A percentile compares a stretch with the other conserved stretches of the same genome.
phyloP scores from a whole-genome alignment of 2,888 invertebrate genomes.

The Globia sparganii region DNA sequence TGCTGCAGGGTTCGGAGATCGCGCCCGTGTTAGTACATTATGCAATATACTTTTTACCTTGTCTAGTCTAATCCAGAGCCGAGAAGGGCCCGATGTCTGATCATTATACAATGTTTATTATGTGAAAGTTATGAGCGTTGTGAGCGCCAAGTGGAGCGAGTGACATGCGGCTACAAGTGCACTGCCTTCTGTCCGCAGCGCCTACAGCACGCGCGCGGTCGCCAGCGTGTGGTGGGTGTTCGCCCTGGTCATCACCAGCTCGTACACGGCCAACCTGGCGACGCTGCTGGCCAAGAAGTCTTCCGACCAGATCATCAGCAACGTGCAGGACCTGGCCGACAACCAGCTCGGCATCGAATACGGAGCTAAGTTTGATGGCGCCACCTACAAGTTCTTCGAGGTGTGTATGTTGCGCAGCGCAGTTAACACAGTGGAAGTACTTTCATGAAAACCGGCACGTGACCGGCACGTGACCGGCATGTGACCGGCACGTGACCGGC shows the following conservation, averaged over 20 bases:
- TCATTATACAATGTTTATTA: no score
- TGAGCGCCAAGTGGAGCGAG: neutral
- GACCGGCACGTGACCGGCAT: neutral
- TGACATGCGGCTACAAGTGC: neutral
- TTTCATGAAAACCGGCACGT: neutral
- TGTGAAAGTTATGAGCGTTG: neutral
- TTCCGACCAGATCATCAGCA: conserved; percentile 92
- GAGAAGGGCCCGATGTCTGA: neutral
- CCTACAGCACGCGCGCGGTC: conserved; percentile 96
- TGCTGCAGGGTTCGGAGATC: conserved; percentile 97
- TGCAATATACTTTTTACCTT: neutral
- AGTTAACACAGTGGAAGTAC: neutral
- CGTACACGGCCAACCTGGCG: conserved; percentile 97
- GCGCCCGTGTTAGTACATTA: conserved; percentile 94
- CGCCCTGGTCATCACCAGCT: conserved; percentile 95
- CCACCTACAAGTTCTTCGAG: conserved; percentile 96
- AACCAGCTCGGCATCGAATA: conserved; percentile 95
- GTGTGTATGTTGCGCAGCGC: conserved; percentile 84
- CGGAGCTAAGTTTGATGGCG: conserved; percentile 95
- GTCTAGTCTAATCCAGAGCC: neutral
- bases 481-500: neutral
- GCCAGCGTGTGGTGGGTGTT: conserved; percentile 97
- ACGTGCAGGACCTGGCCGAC: conserved; percentile 95
- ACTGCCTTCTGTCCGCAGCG: conserved; percentile 88
- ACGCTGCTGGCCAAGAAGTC: conserved; percentile 96